Evolutionary conservation across 2,113 vertebrate genomes (phyloP).

Genomic region (Corythoichthys intestinalis): DNA sequence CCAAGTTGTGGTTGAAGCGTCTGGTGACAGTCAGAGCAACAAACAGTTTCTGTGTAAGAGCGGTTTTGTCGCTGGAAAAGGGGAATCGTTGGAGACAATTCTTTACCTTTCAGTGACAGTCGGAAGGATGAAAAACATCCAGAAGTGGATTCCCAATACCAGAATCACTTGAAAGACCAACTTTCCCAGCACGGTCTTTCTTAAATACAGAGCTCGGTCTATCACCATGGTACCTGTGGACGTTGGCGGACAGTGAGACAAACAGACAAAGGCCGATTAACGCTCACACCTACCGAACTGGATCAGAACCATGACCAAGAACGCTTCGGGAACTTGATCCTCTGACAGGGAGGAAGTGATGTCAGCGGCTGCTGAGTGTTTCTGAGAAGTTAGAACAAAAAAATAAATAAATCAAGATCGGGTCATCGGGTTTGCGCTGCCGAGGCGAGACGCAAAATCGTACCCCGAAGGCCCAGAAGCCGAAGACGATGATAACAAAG

Average conservation of each 20-base stretch:
- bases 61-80: neutral
- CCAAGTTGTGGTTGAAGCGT: conserved; percentile 92
- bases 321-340: conserved; percentile 92
- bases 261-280: neutral
- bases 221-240: conserved; percentile 85
- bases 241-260: neutral
- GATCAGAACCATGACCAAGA: conserved; percentile 97
- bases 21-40: conserved; percentile 63
- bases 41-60: neutral
- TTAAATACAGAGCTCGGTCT: conserved; percentile 92
- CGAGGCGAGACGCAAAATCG: conserved; percentile 17
- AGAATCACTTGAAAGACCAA: conserved; percentile 95
- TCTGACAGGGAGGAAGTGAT: conserved; percentile 96
- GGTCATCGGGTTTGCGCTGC: neutral
- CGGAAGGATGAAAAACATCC: conserved; percentile 99
- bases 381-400: conserved; percentile 69
- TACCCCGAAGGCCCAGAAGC: conserved; percentile 98
- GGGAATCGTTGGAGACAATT: neutral
- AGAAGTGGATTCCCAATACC: conserved; percentile 97
- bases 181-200: conserved; percentile 94
- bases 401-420: neutral
- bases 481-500: conserved; percentile 97
- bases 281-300: conserved; percentile 79
- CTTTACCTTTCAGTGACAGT: conserved; percentile 87
- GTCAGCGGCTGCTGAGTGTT: conserved; percentile 89